Evolutionary conservation across 1,140 invertebrate genomes (phyloP).

Genomic region (Parasteatoda tepidariorum): DNA sequence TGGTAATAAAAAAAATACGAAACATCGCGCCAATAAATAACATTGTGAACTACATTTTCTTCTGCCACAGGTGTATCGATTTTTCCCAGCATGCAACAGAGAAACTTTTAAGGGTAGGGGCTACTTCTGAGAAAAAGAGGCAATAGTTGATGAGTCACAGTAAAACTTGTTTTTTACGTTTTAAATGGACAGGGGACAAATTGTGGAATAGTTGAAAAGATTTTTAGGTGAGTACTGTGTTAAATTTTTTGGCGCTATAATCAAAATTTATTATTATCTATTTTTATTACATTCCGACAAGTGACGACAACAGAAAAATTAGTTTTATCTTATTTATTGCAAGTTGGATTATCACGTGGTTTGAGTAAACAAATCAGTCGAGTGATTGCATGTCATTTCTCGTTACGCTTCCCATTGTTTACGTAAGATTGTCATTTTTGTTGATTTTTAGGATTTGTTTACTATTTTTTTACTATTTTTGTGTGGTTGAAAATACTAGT

Average conservation of each 20-base stretch:
- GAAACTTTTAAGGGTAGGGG: background rate
- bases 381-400: too few species aligned
- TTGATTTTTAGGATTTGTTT: too few species aligned
- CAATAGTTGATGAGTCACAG: background rate
- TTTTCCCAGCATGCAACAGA: background rate
- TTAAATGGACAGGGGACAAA: too few species aligned
- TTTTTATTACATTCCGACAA: too few species aligned
- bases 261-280: background rate
- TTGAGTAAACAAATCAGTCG: too few species aligned
- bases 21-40: too few species aligned
- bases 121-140: background rate
- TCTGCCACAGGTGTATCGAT: background rate
- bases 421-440: too few species aligned
- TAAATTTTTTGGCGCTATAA: background rate
- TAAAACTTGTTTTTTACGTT: background rate
- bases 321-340: background rate
- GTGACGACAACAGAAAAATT: background rate
- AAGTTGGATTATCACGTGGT: too few species aligned
- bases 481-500: too few species aligned
- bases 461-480: too few species aligned
- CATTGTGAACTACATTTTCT: background rate
- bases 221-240: background rate
- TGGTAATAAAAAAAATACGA: too few species aligned
- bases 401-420: too few species aligned
- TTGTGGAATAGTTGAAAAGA: background rate